Conservation (phyloP, 2,888 invertebrate species). For the Scelioninae gen. 1 region DNA sequence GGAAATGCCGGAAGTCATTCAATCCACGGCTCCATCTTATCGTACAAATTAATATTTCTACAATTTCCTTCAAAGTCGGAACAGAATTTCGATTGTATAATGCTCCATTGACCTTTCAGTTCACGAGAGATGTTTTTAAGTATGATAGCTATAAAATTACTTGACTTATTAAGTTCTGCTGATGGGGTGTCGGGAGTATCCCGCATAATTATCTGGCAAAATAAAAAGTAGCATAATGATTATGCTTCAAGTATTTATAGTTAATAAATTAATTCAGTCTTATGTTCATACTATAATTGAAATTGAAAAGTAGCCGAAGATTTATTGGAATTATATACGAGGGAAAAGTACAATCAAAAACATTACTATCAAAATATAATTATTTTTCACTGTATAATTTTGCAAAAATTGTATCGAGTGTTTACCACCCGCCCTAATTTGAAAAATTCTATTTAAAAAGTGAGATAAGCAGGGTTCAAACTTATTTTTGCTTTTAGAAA, state of each 20-base stretch:
- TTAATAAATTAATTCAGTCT: too few relatives aligned
- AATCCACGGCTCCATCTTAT: constrained; percentile 11
- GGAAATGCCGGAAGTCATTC: constrained; percentile 36
- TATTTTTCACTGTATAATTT: too few relatives aligned
- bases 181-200: constrained; percentile 25
- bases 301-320: too few relatives aligned
- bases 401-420: too few relatives aligned
- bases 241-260: constrained; percentile 5
- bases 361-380: too few relatives aligned
- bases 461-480: too few relatives aligned
- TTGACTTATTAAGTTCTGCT: constrained; percentile 32
- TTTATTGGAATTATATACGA: too few relatives aligned
- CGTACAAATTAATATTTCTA: constrained; percentile 33
- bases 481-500: too few relatives aligned
- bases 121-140: constrained; percentile 36
- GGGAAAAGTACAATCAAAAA: too few relatives aligned
- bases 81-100: constrained; percentile 43
- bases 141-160: constrained; percentile 38
- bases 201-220: constrained; percentile 9
- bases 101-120: constrained; percentile 33
- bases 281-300: too few relatives aligned
- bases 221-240: constrained; percentile 5
- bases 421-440: too few relatives aligned
- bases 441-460: too few relatives aligned
- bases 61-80: constrained; percentile 8